Percentiles rank a stretch among this genome's conserved stretches.
Evolutionary conservation across 2,113 vertebrate species (phyloP).

Genomic region (Leptocoma aspasia): DNA sequence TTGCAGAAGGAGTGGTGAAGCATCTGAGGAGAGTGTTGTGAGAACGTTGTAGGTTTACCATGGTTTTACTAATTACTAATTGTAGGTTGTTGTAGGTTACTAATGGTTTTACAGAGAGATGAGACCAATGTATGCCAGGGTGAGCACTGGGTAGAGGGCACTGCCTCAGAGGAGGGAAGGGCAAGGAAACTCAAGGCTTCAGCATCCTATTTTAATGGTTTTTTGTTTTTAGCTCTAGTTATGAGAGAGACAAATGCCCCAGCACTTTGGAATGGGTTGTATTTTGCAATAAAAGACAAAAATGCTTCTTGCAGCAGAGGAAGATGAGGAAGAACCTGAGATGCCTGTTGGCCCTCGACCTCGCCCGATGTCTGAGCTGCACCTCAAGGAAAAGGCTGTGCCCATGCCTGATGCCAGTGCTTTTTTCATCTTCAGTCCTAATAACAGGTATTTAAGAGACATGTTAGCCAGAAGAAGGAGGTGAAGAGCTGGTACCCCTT

Average conservation of each 20-base stretch:
- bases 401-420: slow-evolving; percentile 97
- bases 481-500: neutral
- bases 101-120: neutral
- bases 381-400: slow-evolving; percentile 94
- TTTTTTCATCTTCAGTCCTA: slow-evolving; percentile 95
- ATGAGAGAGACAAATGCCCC: neutral
- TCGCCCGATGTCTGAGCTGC: slow-evolving; percentile 91
- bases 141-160: neutral
- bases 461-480: neutral
- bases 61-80: no score
- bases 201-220: neutral
- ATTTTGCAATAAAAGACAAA: neutral
- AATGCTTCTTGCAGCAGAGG: slow-evolving; percentile 78
- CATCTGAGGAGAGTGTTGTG: neutral
- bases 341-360: slow-evolving; percentile 97
- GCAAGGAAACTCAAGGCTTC: neutral
- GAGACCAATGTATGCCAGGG: neutral
- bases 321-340: slow-evolving; percentile 93
- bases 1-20: neutral
- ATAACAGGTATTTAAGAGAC: slow-evolving; percentile 83
- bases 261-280: neutral
- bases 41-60: neutral
- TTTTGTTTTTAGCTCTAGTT: neutral
- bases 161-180: neutral
- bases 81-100: no score